These are phyloP conservation scores for Corythoichthys haematopterus DNA, from an alignment of 2,113 vertebrate genomes.

Conservation along the genomic window DNA sequence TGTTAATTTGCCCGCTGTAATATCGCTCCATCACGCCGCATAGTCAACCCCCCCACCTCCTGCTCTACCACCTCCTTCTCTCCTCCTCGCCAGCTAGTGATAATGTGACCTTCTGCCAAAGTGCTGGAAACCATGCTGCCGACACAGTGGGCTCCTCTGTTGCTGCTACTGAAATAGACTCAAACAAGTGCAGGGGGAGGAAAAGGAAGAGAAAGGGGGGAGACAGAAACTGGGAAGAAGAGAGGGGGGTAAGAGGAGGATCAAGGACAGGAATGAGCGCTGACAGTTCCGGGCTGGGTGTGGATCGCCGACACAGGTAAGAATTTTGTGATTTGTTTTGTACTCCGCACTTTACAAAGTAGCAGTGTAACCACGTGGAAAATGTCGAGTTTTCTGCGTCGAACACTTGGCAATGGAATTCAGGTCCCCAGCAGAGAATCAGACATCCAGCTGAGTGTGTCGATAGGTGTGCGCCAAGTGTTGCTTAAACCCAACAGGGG, in stretches of 20 bases:
- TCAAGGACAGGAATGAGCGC: constrained; percentile 48
- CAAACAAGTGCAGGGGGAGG: constrained; percentile 70
- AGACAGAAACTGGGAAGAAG: constrained; percentile 32
- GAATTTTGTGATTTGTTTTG: background rate
- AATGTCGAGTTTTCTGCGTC: background rate
- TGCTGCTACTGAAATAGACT: constrained; percentile 74
- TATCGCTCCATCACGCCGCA: constrained; percentile 42
- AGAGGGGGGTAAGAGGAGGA: constrained; percentile 27
- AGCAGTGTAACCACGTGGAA: background rate
- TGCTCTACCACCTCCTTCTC: constrained; percentile 12
- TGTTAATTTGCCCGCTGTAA: constrained; percentile 31
- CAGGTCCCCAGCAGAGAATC: constrained; percentile 21
- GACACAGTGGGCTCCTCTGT: constrained; percentile 67
- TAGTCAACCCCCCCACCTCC: constrained; percentile 27
- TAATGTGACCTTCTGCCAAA: constrained; percentile 78
- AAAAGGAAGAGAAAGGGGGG: constrained; percentile 22
- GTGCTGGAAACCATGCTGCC: constrained; percentile 73
- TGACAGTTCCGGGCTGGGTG: constrained; percentile 59
- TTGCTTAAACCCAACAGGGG: constrained; percentile 46
- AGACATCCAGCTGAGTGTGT: constrained; percentile 7
- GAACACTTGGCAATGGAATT: constrained; percentile 13
- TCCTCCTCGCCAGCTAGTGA: constrained; percentile 41
- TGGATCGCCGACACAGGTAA: constrained; percentile 62
- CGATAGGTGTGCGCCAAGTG: constrained; percentile 30
- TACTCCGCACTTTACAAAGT: background rate